These are phyloP conservation scores for Apteryx mantelli DNA, from an alignment of 2,113 vertebrate species.

Conservation along the genomic window DNA sequence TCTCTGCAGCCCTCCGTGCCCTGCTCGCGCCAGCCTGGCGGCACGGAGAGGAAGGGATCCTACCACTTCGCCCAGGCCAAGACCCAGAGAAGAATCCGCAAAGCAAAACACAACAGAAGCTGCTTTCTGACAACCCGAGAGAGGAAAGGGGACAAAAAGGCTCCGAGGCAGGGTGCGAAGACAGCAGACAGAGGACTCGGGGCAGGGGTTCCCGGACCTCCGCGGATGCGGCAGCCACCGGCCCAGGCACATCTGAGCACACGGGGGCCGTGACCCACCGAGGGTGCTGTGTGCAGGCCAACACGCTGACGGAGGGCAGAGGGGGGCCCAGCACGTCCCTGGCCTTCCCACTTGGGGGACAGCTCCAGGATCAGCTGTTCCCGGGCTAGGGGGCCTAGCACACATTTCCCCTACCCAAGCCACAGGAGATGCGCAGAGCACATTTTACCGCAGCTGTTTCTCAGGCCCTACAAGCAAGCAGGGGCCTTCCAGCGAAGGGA, in stretches of 20 bases:
- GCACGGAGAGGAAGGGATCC: background rate
- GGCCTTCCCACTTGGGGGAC: too few species aligned
- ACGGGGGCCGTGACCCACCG: too few species aligned
- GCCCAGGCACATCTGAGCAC: too few species aligned
- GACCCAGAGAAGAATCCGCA: background rate
- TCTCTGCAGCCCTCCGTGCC: background rate
- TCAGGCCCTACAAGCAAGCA: background rate
- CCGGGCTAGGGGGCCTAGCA: too few species aligned
- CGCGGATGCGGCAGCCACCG: too few species aligned
- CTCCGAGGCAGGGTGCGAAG: background rate
- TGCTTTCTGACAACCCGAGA: background rate
- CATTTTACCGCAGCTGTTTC: background rate
- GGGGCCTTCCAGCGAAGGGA: too few species aligned
- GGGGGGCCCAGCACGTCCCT: background rate
- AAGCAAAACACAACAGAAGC: background rate
- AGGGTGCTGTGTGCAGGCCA: too few species aligned
- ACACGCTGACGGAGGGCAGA: too few species aligned
- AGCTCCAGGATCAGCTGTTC: too few species aligned
- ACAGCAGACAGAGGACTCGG: background rate
- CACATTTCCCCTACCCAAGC: too few species aligned
- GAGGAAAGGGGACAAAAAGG: background rate
- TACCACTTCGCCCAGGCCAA: background rate
- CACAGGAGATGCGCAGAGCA: background rate
- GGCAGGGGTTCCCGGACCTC: too few species aligned
- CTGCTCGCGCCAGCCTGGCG: background rate